Evolutionary conservation across 2,888 invertebrate species (phyloP).

Genomic region (Hermodice carunculata): DNA sequence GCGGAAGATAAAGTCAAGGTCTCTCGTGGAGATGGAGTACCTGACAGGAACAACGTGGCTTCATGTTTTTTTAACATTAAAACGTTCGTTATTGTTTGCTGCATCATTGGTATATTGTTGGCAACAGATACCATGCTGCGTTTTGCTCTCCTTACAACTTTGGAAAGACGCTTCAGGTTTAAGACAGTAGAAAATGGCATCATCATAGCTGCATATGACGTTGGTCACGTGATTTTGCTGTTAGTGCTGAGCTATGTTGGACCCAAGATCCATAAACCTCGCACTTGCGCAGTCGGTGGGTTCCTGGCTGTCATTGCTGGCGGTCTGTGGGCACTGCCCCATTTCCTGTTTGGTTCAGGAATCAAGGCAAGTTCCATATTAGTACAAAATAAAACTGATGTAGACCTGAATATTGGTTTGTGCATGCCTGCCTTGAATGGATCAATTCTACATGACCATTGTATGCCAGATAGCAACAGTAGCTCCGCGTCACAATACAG

Average conservation of each 20-base stretch:
- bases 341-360: conserved; percentile 21
- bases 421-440: too few species aligned
- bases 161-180: conserved; percentile 20
- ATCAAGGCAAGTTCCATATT: too few species aligned
- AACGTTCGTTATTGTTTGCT: conserved; percentile 9
- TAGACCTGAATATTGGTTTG: too few species aligned
- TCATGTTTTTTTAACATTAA: too few species aligned
- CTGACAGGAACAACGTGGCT: too few species aligned
- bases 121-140: conserved; percentile 16
- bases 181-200: conserved; percentile 17
- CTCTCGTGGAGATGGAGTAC: too few species aligned
- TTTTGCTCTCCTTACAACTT: conserved; percentile 18
- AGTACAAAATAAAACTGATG: too few species aligned
- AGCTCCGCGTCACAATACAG: too few species aligned
- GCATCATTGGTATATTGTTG: conserved; percentile 6
- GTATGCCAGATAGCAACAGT: too few species aligned
- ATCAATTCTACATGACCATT: too few species aligned
- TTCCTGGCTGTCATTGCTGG: conserved; percentile 9
- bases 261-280: conserved; percentile 15
- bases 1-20: too few species aligned
- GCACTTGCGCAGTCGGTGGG: conserved; percentile 9
- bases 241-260: conserved; percentile 11
- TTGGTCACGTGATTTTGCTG: conserved; percentile 19
- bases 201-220: conserved; percentile 16
- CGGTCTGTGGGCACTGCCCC: conserved; percentile 15